Evolutionary conservation across 2,888 invertebrate genomes (phyloP).

Genomic region (Agrilus mali): DNA sequence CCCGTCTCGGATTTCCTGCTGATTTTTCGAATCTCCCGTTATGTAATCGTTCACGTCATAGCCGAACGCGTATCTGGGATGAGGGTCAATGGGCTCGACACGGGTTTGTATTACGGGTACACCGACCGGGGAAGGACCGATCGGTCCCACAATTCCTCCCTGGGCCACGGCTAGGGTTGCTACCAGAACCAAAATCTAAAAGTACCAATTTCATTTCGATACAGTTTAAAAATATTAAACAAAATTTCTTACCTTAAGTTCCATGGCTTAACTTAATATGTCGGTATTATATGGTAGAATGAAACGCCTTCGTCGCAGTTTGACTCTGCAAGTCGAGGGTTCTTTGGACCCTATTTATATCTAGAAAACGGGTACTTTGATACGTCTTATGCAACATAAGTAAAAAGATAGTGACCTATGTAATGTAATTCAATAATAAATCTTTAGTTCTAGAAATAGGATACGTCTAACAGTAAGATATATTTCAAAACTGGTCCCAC

Average conservation of each 20-base stretch:
- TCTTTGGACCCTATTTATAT: too few relatives aligned
- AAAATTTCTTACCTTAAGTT: not conserved
- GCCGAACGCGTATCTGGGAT: conserved; percentile 29
- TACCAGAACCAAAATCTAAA: conserved; percentile 12
- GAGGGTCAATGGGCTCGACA: conserved; percentile 29
- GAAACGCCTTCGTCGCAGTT: too few relatives aligned
- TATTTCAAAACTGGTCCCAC: too few relatives aligned
- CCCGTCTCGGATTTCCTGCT: conserved; percentile 28
- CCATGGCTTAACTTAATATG: too few relatives aligned
- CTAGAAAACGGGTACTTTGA: too few relatives aligned
- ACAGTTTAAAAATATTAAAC: conserved; percentile 1
- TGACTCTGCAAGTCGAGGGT: too few relatives aligned
- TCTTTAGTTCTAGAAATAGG: too few relatives aligned
- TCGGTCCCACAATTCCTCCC: conserved; percentile 11
- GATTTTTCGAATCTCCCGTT: conserved; percentile 31
- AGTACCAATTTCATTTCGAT: conserved; percentile 4
- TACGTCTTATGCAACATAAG: too few relatives aligned
- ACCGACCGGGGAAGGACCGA: conserved; percentile 14
- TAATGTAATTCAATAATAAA: too few relatives aligned
- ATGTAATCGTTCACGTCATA: conserved; percentile 30
- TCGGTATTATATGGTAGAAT: too few relatives aligned
- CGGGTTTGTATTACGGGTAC: conserved; percentile 18
- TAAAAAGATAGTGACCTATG: too few relatives aligned
- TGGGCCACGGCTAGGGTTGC: conserved; percentile 13
- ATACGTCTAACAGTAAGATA: too few relatives aligned